phyloP scores from a whole-genome alignment of 2,113 vertebrate species.

The Catagonus wagneri region DNA sequence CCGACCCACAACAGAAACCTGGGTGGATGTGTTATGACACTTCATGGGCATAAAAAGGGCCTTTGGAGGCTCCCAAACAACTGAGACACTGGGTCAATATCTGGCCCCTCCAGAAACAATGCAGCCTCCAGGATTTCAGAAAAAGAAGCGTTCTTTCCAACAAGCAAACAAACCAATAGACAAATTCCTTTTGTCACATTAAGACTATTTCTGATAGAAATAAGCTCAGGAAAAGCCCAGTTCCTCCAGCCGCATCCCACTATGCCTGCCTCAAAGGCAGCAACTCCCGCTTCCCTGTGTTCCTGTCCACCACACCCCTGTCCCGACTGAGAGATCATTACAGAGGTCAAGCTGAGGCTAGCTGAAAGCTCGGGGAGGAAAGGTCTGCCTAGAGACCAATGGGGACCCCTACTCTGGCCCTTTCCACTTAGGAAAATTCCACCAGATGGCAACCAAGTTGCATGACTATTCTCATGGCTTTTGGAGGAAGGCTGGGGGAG shows the following conservation, averaged over 20 bases:
- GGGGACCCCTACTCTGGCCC: background rate
- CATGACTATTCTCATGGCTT: background rate
- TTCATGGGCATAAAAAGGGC: background rate
- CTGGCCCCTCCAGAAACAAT: background rate
- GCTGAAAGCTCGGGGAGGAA: background rate
- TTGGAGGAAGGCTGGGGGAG: background rate
- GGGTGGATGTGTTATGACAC: background rate
- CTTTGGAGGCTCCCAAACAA: background rate
- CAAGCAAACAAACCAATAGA: background rate
- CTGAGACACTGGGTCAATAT: background rate
- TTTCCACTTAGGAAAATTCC: slow-evolving; percentile 19
- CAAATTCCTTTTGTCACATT: background rate
- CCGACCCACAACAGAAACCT: background rate
- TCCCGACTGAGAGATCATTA: background rate
- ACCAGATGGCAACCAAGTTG: background rate
- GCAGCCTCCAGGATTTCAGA: background rate
- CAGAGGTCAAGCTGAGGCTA: background rate
- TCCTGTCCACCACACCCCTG: background rate
- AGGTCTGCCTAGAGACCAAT: background rate
- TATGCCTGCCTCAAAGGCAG: background rate
- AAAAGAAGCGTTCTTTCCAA: slow-evolving; percentile 16
- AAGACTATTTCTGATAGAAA: background rate
- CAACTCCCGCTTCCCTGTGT: background rate
- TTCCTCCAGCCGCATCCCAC: background rate
- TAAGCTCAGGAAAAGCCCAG: background rate